These are phyloP conservation scores for Synanceia verrucosa DNA, from an alignment of 2,797 vertebrate genomes.

Conservation along the genomic window DNA sequence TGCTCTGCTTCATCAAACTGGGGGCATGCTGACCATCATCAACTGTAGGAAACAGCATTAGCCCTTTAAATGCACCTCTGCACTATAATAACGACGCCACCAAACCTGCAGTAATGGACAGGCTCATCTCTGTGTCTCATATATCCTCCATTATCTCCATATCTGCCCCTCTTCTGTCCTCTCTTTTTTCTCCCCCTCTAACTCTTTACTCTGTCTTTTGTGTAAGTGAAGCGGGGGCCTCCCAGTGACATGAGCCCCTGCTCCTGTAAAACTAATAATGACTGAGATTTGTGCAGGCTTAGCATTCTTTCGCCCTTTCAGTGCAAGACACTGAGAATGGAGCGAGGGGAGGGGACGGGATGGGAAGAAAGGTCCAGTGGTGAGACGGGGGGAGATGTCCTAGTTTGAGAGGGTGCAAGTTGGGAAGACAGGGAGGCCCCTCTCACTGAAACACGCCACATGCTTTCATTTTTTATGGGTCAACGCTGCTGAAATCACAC, in stretches of 20 bases:
- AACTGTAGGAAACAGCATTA: not conserved
- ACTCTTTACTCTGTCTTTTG: slow-evolving; percentile 68
- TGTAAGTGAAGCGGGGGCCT: slow-evolving; percentile 72
- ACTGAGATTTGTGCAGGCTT: slow-evolving; percentile 77
- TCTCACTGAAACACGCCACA: slow-evolving; percentile 63
- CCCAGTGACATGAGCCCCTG: slow-evolving; percentile 70
- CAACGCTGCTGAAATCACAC: slow-evolving; percentile 49
- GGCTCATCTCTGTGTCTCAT: slow-evolving; percentile 2
- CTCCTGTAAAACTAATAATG: slow-evolving; percentile 81
- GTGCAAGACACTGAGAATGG: slow-evolving; percentile 55
- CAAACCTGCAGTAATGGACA: too few relatives aligned
- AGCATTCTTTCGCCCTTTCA: slow-evolving; percentile 79
- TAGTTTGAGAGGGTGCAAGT: slow-evolving; percentile 62
- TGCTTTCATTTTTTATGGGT: slow-evolving; percentile 66
- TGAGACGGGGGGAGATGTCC: slow-evolving; percentile 52
- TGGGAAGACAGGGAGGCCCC: slow-evolving; percentile 62
- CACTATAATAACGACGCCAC: too few relatives aligned
- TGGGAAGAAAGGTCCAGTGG: slow-evolving; percentile 49
- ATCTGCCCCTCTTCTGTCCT: slow-evolving; percentile 5
- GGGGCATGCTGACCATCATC: too few relatives aligned
- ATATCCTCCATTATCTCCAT: slow-evolving; percentile 17
- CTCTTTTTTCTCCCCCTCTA: slow-evolving; percentile 24
- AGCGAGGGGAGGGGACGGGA: slow-evolving; percentile 31
- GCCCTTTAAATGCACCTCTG: not conserved
- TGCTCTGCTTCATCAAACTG: not conserved